A percentile compares a stretch with the other conserved stretches of the same genome.
Conservation (phyloP, 2,797 vertebrate genomes). For the Sebastes diploproa region DNA sequence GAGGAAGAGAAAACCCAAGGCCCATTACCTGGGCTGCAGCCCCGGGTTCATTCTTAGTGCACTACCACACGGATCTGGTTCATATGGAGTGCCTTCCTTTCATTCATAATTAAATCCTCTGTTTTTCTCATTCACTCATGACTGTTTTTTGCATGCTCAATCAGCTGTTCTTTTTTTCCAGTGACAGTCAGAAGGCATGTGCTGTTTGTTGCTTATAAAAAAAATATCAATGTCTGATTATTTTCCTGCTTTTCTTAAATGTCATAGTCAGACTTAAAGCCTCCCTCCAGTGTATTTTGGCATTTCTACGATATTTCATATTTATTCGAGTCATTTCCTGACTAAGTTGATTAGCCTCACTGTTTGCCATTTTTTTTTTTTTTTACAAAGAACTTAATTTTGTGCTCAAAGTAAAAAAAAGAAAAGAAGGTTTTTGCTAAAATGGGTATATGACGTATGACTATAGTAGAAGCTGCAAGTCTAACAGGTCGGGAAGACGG, state of each 20-base stretch:
- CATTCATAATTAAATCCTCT: constrained; percentile 74
- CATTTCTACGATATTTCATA: background rate
- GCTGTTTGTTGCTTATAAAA: background rate
- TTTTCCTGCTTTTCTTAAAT: constrained; percentile 4
- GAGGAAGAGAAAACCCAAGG: constrained; percentile 24
- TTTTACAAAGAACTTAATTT: background rate
- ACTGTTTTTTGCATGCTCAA: constrained; percentile 14
- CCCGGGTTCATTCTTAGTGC: constrained; percentile 66
- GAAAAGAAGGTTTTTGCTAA: too few relatives aligned
- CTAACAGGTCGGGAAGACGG: too few relatives aligned
- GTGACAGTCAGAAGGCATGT: background rate
- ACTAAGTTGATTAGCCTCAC: background rate
- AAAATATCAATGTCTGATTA: constrained; percentile 5
- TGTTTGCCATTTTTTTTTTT: background rate
- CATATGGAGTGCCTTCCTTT: constrained; percentile 68
- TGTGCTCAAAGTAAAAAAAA: too few relatives aligned
- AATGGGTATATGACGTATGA: too few relatives aligned
- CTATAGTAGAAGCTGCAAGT: too few relatives aligned
- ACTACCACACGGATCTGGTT: constrained; percentile 58
- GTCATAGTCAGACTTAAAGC: background rate
- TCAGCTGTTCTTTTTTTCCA: background rate
- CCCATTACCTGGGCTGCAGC: constrained; percentile 61
- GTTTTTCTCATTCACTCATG: constrained; percentile 21
- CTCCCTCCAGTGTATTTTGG: background rate
- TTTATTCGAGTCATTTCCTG: background rate